Evolutionary conservation across 2,797 vertebrate genomes (phyloP), one percentile per base, ranked within the genome.

Genomic region (Pyrocephalus nanus): DNA sequence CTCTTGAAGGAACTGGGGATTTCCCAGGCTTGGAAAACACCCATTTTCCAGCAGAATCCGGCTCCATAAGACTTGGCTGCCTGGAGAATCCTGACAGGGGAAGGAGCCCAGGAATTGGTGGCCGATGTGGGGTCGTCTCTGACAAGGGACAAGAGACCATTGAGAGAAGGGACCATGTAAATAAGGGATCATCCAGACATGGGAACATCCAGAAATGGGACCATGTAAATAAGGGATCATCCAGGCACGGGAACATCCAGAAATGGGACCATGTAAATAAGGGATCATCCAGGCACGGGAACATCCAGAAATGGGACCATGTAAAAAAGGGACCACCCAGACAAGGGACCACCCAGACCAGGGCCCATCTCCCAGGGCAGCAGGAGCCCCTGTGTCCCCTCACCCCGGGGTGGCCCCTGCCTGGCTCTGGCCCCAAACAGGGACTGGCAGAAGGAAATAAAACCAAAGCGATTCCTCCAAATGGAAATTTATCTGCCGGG

Each of bases 1-100:
- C 2, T 11, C 0, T 17, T 4, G 25, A 11, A 16, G 69, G 43
- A 71, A 48, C 26, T 0, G 16, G 40, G 40, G 2, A 5, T 30
- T 26, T 21, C 55, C 54, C 50, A 9, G 66, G 26, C 32, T 7
- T 5, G 5, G 5, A n/a, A 16, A 75, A 66, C 26, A n/a, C 15
- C 12, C 43, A 4, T 65, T 65, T 65, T 34, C 8, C 64, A 27
- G 47, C 36, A 34, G 22, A 47, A 29, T 25, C 8, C 34, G 30
- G 10, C 67, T 45, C 62, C 8, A 60, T 58, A 66, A 57, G 4
- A 7, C 36, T 75, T 11, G 23, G 12, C 8, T 19, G 22, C 34
- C 85, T 21, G 23, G 21, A 43, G 18, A 38, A 57, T 19, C 36
- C 62, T 11, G 1, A 16, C 30, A n/a, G 21, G 36, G 51, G 47